Evolutionary conservation across 2,888 invertebrate genomes (phyloP).

Genomic region (Drosophila engyochracea): DNA sequence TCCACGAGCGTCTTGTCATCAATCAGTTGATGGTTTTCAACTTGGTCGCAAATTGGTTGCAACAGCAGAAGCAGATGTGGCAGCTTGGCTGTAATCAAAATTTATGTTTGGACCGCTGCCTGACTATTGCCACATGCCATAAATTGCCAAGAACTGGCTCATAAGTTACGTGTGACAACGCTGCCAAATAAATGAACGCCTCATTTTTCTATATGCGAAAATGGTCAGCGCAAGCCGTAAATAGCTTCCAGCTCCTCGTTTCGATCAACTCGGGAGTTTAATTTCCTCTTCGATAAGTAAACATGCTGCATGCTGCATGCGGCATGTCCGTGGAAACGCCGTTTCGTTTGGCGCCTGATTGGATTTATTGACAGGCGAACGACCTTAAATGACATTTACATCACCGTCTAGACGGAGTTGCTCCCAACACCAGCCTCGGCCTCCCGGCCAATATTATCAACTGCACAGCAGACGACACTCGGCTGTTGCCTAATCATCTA

Average conservation of each 20-base stretch:
- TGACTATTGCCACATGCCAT: conserved; percentile 70
- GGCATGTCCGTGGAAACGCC: conserved; percentile 9
- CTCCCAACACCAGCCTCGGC: background rate
- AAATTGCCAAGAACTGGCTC: conserved; percentile 59
- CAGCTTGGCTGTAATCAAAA: conserved; percentile 65
- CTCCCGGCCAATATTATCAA: conserved; percentile 27
- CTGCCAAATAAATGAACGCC: conserved; percentile 68
- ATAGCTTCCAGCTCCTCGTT: conserved; percentile 1
- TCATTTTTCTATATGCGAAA: conserved; percentile 62
- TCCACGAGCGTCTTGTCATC: conserved; percentile 53
- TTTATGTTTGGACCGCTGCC: conserved; percentile 69
- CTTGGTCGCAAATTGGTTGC: conserved; percentile 59
- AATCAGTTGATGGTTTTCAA: conserved; percentile 73
- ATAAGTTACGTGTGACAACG: conserved; percentile 75
- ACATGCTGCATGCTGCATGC: conserved; percentile 8
- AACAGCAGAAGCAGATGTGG: conserved; percentile 27
- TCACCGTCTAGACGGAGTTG: conserved; percentile 65
- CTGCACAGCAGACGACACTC: conserved; percentile 10
- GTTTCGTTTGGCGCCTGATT: conserved; percentile 51
- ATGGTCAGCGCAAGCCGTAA: conserved; percentile 20
- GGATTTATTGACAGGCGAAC: conserved; percentile 73
- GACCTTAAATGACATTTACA: conserved; percentile 71
- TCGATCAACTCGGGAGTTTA: conserved; percentile 64
- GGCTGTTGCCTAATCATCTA: conserved; percentile 29
- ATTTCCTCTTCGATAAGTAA: conserved; percentile 65